Conservation (phyloP, 2,797 vertebrate species). For the Pterois miles region DNA sequence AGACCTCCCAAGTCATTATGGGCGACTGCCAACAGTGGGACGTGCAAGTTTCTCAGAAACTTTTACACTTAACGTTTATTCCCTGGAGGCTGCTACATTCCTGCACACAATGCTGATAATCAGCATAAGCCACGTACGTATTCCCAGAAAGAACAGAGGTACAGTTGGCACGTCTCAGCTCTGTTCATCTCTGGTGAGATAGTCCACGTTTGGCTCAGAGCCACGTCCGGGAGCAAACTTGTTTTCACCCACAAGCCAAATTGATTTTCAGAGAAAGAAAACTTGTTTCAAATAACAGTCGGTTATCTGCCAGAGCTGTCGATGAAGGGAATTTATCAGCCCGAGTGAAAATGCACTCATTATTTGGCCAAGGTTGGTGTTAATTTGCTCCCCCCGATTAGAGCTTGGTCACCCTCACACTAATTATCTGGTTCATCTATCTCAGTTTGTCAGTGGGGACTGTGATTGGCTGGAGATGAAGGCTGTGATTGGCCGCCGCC, state of each 20-base stretch:
- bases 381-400: constrained; percentile 31
- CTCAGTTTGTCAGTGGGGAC: constrained; percentile 8
- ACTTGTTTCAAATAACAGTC: constrained; percentile 2
- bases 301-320: constrained; percentile 12
- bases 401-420: constrained; percentile 33
- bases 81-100: neutral
- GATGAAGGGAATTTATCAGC: neutral
- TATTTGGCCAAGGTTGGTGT: constrained; percentile 25
- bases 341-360: constrained; percentile 2
- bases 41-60: neutral
- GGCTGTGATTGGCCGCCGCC: constrained; percentile 39
- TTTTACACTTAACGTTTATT: neutral
- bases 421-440: constrained; percentile 33
- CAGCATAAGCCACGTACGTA: neutral
- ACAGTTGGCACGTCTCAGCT: neutral
- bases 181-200: constrained; percentile 16
- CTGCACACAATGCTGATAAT: constrained; percentile 15
- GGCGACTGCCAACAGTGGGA: neutral
- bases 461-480: constrained; percentile 32
- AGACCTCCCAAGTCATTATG: neutral
- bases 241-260: constrained; percentile 22
- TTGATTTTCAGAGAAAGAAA: constrained; percentile 13
- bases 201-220: neutral
- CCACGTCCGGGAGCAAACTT: neutral
- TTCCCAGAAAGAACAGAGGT: neutral